Evolutionary conservation across 1,140 invertebrate species (phyloP).

Genomic region (Aphaenogaster rudis): DNA sequence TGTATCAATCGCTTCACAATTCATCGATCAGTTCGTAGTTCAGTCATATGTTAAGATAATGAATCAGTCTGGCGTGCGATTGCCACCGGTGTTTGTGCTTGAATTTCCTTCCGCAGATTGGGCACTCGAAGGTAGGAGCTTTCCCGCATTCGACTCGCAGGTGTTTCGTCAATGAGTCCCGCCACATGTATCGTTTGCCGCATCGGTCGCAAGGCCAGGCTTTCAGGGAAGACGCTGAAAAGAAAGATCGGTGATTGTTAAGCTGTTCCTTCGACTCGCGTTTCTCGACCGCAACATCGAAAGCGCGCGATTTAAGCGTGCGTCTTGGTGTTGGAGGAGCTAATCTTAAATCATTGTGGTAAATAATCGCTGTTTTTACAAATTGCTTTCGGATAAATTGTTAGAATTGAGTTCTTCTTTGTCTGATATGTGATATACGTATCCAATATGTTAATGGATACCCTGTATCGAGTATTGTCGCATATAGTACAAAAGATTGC

Average conservation of each 20-base stretch:
- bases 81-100: constrained; percentile 86
- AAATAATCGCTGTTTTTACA: constrained; percentile 11
- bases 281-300: constrained; percentile 41
- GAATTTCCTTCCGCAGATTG: constrained; percentile 87
- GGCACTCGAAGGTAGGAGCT: constrained; percentile 87
- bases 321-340: neutral
- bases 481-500: neutral
- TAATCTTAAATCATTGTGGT: constrained; percentile 5
- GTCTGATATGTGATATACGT: neutral
- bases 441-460: constrained; percentile 2
- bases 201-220: constrained; percentile 82
- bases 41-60: constrained; percentile 73
- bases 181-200: constrained; percentile 85
- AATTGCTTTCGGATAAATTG: neutral
- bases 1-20: neutral
- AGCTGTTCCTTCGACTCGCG: neutral
- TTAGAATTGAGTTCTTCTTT: neutral
- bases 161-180: constrained; percentile 86
- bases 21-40: neutral
- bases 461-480: neutral
- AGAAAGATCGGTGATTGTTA: constrained; percentile 48
- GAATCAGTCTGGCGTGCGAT: constrained; percentile 84
- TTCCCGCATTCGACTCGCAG: constrained; percentile 88
- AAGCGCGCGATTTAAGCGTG: constrained; percentile 43
- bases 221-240: constrained; percentile 67